phyloP scores from a whole-genome alignment of 2,797 vertebrate species.

The Lagocephalus sceleratus region DNA sequence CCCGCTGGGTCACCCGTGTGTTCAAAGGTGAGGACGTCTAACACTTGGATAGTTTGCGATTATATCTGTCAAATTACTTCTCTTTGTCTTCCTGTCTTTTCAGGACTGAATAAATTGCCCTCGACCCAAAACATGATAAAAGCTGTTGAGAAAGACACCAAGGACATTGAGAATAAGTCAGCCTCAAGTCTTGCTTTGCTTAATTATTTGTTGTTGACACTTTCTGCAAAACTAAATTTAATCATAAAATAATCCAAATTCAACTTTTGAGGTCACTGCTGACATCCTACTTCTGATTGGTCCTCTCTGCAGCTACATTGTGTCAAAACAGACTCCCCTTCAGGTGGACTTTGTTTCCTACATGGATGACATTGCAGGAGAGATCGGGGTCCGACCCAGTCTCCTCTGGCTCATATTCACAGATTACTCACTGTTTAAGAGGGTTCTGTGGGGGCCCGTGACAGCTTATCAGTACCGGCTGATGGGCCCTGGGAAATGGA shows the following conservation, averaged over 20 bases:
- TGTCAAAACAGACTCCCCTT: slow-evolving; percentile 79
- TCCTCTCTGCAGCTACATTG: slow-evolving; percentile 74
- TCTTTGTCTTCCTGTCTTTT: not conserved
- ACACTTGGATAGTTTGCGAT: not conserved
- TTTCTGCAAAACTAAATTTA: not conserved
- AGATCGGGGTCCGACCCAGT: slow-evolving; percentile 73
- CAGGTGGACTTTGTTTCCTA: slow-evolving; percentile 81
- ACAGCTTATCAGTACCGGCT: slow-evolving; percentile 83
- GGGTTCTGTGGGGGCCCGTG: slow-evolving; percentile 77
- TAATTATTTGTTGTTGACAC: not conserved
- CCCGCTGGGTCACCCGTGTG: slow-evolving; percentile 70
- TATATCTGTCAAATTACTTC: not conserved
- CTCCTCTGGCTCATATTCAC: slow-evolving; percentile 74
- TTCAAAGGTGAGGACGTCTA: slow-evolving; percentile 66
- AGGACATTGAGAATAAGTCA: slow-evolving; percentile 58
- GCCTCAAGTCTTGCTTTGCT: not conserved
- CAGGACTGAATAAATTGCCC: slow-evolving; percentile 61
- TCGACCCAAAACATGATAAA: slow-evolving; percentile 62
- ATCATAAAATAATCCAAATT: too few relatives aligned
- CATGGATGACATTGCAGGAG: slow-evolving; percentile 83
- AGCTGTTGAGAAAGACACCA: slow-evolving; percentile 62
- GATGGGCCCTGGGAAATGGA: slow-evolving; percentile 79
- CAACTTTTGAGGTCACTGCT: not conserved
- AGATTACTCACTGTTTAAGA: slow-evolving; percentile 76
- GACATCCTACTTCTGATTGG: not conserved